A percentile compares a stretch with the other conserved stretches of the same genome.
phyloP scores from a whole-genome alignment of 2,797 vertebrate genomes.

The Pangasius krempfi region DNA sequence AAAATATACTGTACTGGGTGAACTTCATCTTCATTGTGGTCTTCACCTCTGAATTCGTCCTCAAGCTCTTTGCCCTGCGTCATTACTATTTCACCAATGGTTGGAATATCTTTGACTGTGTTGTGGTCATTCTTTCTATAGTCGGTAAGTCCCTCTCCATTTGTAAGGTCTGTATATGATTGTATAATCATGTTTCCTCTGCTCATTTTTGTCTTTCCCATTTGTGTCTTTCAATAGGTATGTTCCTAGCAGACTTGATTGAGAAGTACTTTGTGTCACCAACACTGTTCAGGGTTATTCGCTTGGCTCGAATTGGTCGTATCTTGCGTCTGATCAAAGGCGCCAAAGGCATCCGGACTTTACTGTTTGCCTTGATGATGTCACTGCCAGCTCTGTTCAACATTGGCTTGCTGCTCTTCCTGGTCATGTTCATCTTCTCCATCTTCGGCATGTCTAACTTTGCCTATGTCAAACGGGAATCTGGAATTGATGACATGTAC shows the following conservation, averaged over 20 bases:
- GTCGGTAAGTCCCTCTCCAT: conserved; percentile 83
- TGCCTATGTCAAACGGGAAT: conserved; percentile 95
- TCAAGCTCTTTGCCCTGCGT: conserved; percentile 95
- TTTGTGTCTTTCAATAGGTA: conserved; percentile 76
- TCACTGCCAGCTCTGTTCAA: conserved; percentile 98
- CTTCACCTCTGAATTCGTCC: conserved; percentile 95
- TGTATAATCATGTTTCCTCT: not conserved
- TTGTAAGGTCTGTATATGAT: not conserved
- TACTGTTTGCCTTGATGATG: conserved; percentile 99
- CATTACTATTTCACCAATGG: conserved; percentile 99
- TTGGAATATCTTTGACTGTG: conserved; percentile 99
- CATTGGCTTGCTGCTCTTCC: conserved; percentile 95
- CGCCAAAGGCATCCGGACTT: conserved; percentile 96
- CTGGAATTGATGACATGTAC: conserved; percentile 97
- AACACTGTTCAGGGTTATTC: conserved; percentile 97
- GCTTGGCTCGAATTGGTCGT: conserved; percentile 96
- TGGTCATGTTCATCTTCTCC: conserved; percentile 99
- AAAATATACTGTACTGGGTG: conserved; percentile 94
- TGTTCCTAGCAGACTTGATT: conserved; percentile 98
- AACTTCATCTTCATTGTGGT: conserved; percentile 97
- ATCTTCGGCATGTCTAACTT: conserved; percentile 99
- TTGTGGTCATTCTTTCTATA: conserved; percentile 97
- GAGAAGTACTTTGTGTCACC: conserved; percentile 99
- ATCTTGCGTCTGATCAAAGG: conserved; percentile 98
- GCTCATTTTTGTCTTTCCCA: conserved; percentile 1